Evolutionary conservation across 2,888 invertebrate genomes (phyloP).

Genomic region (Drosophila meridiana): DNA sequence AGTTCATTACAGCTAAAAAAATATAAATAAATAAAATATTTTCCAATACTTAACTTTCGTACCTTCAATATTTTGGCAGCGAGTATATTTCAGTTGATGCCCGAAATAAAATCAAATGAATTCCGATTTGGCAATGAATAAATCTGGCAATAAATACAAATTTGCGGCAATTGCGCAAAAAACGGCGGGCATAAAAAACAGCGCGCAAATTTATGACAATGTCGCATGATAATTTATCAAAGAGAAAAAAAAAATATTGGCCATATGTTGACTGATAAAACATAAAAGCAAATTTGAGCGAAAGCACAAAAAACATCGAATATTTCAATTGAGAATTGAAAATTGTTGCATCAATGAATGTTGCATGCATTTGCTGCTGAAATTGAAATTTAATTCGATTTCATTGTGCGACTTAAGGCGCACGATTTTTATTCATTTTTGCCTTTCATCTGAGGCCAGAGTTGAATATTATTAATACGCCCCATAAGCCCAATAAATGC

Average conservation of each 20-base stretch:
- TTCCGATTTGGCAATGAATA: constrained; percentile 6
- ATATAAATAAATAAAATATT: too few relatives aligned
- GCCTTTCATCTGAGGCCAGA: constrained; percentile 31
- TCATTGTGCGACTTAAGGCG: constrained; percentile 48
- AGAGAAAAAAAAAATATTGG: constrained; percentile 3
- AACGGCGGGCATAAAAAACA: neutral
- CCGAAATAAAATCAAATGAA: neutral
- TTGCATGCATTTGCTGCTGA: constrained; percentile 8
- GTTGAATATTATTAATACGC: constrained; percentile 74
- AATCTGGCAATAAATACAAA: constrained; percentile 18
- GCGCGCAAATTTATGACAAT: constrained; percentile 19
- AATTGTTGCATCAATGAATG: neutral
- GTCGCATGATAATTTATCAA: constrained; percentile 20
- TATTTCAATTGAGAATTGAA: neutral
- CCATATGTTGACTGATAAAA: constrained; percentile 14
- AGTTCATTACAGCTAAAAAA: neutral
- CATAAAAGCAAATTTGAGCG: constrained; percentile 17
- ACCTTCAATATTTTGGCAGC: constrained; percentile 1
- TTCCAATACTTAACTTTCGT: neutral
- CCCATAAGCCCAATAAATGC: constrained; percentile 78
- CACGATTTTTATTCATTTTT: neutral
- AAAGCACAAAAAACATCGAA: constrained; percentile 9
- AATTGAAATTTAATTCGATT: constrained; percentile 76
- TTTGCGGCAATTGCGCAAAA: constrained; percentile 3
- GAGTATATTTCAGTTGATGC: neutral